phyloP scores from a whole-genome alignment of 2,113 vertebrate genomes.

The Cisticola juncidis region DNA sequence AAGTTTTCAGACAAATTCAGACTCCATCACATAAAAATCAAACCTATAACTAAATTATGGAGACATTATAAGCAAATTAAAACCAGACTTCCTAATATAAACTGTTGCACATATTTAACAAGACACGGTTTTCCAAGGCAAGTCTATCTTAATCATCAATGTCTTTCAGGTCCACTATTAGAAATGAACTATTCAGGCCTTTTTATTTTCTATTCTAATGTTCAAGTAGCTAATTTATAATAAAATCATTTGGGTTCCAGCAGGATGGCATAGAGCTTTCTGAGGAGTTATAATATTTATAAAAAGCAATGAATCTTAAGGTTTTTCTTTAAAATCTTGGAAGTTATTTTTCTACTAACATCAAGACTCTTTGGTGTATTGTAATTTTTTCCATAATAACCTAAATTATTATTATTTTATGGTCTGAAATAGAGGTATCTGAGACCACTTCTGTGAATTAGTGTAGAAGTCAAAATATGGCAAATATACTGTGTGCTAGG shows the following conservation, averaged over 20 bases:
- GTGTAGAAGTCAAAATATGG: neutral
- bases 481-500: neutral
- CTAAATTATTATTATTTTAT: neutral
- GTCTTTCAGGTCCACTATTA: neutral
- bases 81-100: neutral
- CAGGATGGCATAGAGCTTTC: neutral
- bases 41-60: neutral
- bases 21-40: neutral
- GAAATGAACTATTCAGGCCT: neutral
- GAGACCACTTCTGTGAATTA: neutral
- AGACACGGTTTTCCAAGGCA: neutral
- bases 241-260: neutral
- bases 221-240: neutral
- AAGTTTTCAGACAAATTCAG: neutral
- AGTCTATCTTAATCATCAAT: neutral
- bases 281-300: neutral
- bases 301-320: neutral
- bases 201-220: neutral
- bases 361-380: neutral
- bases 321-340: neutral
- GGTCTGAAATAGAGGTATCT: neutral
- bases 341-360: neutral
- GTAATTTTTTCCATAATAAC: neutral
- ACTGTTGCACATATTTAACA: neutral
- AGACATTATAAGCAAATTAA: neutral